Evolutionary conservation across 1,140 invertebrate genomes (phyloP), one percentile per base, ranked within the genome.

Genomic region (Drosophila quadrilineata): DNA sequence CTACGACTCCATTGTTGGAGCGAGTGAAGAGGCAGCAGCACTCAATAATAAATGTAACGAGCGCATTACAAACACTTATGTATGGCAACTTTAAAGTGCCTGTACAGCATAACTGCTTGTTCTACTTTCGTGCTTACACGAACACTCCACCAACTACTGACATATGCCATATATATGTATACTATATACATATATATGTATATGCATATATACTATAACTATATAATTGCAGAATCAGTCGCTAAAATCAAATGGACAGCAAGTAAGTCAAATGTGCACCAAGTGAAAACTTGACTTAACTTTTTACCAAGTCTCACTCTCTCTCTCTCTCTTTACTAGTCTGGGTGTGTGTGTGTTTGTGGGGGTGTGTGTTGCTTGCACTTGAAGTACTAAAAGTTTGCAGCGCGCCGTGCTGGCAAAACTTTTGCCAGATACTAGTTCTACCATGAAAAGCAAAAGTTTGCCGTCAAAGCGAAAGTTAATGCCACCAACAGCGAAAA

Each of bases 41-140:
- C 77, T 82, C 77, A 84, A 82, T 82, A 84, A 84, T 82, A 82
- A 84, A 82, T 82, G 79, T 77, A 84, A 79, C 79, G 79, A 79
- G 79, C 79, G 71, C 58, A 79, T 84, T 85, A 71, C 79, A 85
- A 84, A 84, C 74, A 85, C 77, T 84, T 77, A 71, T 50, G 29
- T 36, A 50, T 74, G 62, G 62, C 74, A 84, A 85, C 28, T 85
- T 85, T 74, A 74, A 74, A 84, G 74, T 80, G 71, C 41, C 67
- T 45, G 29, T 8, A 31, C 64, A 17, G 49, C 38, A 54, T 28
- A 54, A 41, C 35, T 41, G 46, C 59, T 60, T 54, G 50, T 54
- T 54, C 41, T 26, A 54, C 49, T 52, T n/a, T n/a, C n/a, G n/a
- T 28, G 49, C 33, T 14, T 40, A 24, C 31, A 33, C 33, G 8